phyloP scores from a whole-genome alignment of 2,797 vertebrate species.

The Poeciliopsis turneri region DNA sequence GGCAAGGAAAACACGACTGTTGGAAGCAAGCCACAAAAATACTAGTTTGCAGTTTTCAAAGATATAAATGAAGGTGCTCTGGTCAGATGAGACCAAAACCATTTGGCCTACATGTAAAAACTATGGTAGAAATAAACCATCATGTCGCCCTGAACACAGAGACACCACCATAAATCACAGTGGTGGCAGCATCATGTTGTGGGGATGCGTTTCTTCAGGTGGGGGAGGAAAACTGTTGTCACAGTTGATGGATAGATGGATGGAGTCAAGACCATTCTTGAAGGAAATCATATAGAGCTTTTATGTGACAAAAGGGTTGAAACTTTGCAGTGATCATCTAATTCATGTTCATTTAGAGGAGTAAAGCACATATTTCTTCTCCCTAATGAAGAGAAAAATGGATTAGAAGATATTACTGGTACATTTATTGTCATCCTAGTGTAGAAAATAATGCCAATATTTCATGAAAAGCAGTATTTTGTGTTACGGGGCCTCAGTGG shows the following conservation, averaged over 20 bases:
- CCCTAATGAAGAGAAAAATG: background rate
- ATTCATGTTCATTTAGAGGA: background rate
- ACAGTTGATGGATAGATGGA: background rate
- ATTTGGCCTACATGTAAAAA: background rate
- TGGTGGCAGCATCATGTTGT: conserved; percentile 2
- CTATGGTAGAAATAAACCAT: background rate
- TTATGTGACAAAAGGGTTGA: background rate
- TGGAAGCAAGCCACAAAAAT: background rate
- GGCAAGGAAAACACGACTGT: background rate
- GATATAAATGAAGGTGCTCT: background rate
- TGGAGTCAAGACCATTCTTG: background rate
- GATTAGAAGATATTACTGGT: background rate
- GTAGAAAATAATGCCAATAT: background rate
- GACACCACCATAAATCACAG: background rate
- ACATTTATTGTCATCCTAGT: background rate
- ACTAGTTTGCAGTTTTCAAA: background rate
- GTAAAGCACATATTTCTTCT: background rate
- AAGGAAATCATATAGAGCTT: background rate
- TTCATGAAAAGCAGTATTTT: background rate
- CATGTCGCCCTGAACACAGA: background rate
- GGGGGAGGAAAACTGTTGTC: background rate
- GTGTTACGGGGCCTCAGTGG: too few species aligned
- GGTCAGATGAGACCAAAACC: background rate
- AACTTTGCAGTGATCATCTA: background rate
- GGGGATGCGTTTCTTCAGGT: background rate